phyloP scores from a whole-genome alignment of 2,888 invertebrate species.

The Coelogynopora nodosa region DNA sequence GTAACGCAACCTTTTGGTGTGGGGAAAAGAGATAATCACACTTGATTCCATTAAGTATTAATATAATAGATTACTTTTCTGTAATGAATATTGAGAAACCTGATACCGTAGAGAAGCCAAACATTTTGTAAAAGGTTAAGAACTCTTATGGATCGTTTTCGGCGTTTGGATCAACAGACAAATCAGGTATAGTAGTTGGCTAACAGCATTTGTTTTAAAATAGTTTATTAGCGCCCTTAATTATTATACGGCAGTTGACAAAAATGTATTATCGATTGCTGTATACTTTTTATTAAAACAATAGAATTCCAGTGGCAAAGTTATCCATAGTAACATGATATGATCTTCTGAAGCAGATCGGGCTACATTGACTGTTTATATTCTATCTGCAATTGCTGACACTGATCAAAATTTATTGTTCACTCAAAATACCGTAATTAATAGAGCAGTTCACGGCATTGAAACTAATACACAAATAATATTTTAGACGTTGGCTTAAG shows the following conservation, averaged over 20 bases:
- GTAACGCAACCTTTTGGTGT: conserved; percentile 1
- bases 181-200: conserved; percentile 38
- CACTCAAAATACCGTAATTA: not conserved
- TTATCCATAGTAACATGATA: conserved; percentile 72
- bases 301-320: conserved; percentile 65
- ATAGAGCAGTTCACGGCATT: not conserved
- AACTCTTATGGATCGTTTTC: conserved; percentile 28
- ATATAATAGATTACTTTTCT: conserved; percentile 25
- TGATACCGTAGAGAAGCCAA: conserved; percentile 22
- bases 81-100: not conserved
- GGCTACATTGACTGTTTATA: conserved; percentile 71
- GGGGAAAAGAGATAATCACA: conserved; percentile 41
- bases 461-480: not conserved
- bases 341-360: conserved; percentile 54
- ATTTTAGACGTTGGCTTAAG: not conserved
- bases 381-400: conserved; percentile 69
- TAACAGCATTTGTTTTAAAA: conserved; percentile 40
- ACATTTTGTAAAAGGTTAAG: conserved; percentile 22
- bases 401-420: conserved; percentile 64
- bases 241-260: not conserved
- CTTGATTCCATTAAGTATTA: conserved; percentile 30
- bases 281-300: conserved; percentile 1
- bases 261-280: not conserved
- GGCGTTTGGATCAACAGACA: conserved; percentile 20
- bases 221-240: not conserved